Evolutionary conservation across 2,113 vertebrate species (phyloP).

Genomic region (Alaudala cheleensis): DNA sequence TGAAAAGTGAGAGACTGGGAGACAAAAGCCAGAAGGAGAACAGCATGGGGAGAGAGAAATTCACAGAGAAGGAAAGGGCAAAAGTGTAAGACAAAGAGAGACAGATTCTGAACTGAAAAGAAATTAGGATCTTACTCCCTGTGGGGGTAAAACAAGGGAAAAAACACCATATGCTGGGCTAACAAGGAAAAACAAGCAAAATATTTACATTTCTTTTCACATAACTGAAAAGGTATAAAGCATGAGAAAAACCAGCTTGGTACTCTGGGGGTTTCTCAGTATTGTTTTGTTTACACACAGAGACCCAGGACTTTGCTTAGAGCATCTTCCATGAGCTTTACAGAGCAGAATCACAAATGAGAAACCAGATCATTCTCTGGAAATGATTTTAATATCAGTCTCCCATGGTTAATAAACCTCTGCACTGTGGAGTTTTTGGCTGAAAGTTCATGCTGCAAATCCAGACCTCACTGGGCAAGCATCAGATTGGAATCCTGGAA

Average conservation of each 20-base stretch:
- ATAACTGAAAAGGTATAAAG: neutral
- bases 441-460: slow-evolving; percentile 53
- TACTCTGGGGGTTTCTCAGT: neutral
- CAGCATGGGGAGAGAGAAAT: neutral
- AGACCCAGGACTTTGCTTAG: neutral
- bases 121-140: neutral
- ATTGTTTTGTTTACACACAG: neutral
- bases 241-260: neutral
- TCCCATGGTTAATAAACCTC: slow-evolving; percentile 32
- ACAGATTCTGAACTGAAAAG: neutral
- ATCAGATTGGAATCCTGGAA: neutral
- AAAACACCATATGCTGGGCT: neutral
- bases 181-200: neutral
- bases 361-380: slow-evolving; percentile 28
- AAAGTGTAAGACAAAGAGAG: neutral
- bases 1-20: neutral
- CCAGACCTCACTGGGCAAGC: neutral
- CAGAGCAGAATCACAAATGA: slow-evolving; percentile 43
- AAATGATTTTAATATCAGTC: slow-evolving; percentile 47
- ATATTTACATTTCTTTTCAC: slow-evolving; percentile 28
- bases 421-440: neutral
- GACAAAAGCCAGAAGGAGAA: neutral
- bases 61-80: neutral
- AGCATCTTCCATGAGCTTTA: slow-evolving; percentile 26
- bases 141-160: neutral